phyloP scores from a whole-genome alignment of 2,888 invertebrate genomes.

The Sinotaia quadrata region DNA sequence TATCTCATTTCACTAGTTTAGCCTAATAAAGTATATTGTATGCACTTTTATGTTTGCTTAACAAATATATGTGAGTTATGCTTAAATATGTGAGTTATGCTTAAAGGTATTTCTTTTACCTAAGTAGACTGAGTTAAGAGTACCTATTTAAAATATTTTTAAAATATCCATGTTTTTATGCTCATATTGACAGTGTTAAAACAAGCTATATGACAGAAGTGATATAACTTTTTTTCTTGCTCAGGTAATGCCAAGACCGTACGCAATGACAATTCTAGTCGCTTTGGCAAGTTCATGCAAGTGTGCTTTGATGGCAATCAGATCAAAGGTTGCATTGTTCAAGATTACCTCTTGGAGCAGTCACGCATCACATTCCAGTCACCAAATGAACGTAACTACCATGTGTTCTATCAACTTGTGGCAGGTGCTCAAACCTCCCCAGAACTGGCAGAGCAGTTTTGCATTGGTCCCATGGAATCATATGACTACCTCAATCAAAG shows the following conservation, averaged over 20 bases:
- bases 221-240: constrained; percentile 24
- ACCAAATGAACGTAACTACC: constrained; percentile 93
- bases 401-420: constrained; percentile 91
- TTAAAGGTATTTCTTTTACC: too few relatives aligned
- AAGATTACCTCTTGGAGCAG: constrained; percentile 94
- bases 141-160: too few relatives aligned
- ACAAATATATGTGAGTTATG: too few relatives aligned
- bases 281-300: constrained; percentile 96
- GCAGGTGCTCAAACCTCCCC: constrained; percentile 77
- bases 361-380: constrained; percentile 87
- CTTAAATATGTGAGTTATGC: too few relatives aligned
- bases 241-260: constrained; percentile 95
- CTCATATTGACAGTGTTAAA: too few relatives aligned
- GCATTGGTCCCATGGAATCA: constrained; percentile 48
- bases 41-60: too few relatives aligned
- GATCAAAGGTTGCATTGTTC: constrained; percentile 67
- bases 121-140: too few relatives aligned
- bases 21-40: too few relatives aligned
- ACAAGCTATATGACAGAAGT: too few relatives aligned
- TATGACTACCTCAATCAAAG: constrained; percentile 65
- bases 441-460: constrained; percentile 56
- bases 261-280: constrained; percentile 95
- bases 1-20: too few relatives aligned
- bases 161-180: too few relatives aligned
- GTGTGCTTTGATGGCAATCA: constrained; percentile 85